A percentile compares a stretch with the other conserved stretches of the same genome.
These are phyloP conservation scores for Neoniphon sammara DNA, from an alignment of 2,797 vertebrate genomes.

Conservation along the genomic window DNA sequence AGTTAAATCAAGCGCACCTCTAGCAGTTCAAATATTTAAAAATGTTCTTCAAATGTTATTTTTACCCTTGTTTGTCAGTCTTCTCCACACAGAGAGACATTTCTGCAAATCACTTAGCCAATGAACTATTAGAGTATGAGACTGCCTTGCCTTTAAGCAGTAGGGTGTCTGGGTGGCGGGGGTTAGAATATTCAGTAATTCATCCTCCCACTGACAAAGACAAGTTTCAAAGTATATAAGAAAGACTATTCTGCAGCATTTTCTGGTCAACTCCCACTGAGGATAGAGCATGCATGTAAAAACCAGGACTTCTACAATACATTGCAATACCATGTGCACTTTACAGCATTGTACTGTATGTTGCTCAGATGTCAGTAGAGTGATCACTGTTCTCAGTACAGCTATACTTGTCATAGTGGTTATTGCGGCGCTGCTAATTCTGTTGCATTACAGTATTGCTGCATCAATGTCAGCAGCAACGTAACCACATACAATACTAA, in stretches of 20 bases:
- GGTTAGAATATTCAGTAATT: slow-evolving; percentile 45
- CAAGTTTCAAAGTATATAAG: slow-evolving; percentile 40
- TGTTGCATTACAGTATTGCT: slow-evolving; percentile 65
- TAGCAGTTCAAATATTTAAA: slow-evolving; percentile 48
- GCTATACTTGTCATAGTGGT: slow-evolving; percentile 29
- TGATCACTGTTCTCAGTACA: slow-evolving; percentile 41
- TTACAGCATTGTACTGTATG: slow-evolving; percentile 34
- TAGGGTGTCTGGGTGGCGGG: slow-evolving; percentile 40
- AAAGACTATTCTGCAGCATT: slow-evolving; percentile 8
- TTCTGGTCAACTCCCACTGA: no score
- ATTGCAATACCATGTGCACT: slow-evolving; percentile 5
- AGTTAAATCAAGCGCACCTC: slow-evolving; percentile 60
- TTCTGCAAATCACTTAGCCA: slow-evolving; percentile 48
- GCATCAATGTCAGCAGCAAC: slow-evolving; percentile 58
- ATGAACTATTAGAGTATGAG: slow-evolving; percentile 64
- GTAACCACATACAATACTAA: slow-evolving; percentile 48
- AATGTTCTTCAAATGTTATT: slow-evolving; percentile 67
- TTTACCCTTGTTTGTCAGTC: slow-evolving; percentile 64
- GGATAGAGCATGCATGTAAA: slow-evolving; percentile 32
- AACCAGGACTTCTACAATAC: slow-evolving; percentile 19
- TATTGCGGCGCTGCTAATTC: slow-evolving; percentile 50
- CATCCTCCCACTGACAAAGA: slow-evolving; percentile 43
- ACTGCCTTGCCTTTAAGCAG: slow-evolving; percentile 52
- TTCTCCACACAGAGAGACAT: slow-evolving; percentile 45
- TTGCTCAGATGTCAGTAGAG: slow-evolving; percentile 51